Conservation (phyloP, 1,140 invertebrate genomes). For the Meloidogyne hapla region DNA sequence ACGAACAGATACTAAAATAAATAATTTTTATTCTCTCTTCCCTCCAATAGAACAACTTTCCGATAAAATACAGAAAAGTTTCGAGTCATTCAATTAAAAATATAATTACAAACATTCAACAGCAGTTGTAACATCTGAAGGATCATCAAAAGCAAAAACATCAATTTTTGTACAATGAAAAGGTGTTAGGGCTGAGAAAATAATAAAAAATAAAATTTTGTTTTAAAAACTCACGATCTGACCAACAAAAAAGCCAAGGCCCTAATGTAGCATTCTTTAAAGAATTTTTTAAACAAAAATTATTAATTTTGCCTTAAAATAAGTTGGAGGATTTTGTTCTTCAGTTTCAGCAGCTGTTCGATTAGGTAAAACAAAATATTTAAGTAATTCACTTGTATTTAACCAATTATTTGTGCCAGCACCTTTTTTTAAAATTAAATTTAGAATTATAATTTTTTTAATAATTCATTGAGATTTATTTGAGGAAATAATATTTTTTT, state of each 20-base stretch:
- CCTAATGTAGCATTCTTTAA: conserved; percentile 60
- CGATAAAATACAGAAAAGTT: no score
- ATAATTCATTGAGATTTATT: no score
- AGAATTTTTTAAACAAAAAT: conserved; percentile 21
- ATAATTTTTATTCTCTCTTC: no score
- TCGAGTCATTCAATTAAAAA: background rate
- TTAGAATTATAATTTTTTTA: background rate
- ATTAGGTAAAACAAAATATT: conserved; percentile 60
- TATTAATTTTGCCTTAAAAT: conserved; percentile 25
- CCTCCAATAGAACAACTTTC: no score
- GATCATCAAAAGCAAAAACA: conserved; percentile 39
- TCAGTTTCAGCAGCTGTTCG: conserved; percentile 42
- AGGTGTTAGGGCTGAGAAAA: conserved; percentile 52
- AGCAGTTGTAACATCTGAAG: conserved; percentile 60
- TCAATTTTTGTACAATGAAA: conserved; percentile 56
- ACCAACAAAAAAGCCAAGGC: conserved; percentile 62
- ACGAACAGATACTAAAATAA: conserved; percentile 55
- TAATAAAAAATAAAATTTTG: conserved; percentile 13
- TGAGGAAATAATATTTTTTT: no score
- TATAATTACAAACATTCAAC: conserved; percentile 52
- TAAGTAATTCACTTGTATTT: conserved; percentile 58
- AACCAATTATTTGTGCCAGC: conserved; percentile 60
- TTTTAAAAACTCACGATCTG: conserved; percentile 51
- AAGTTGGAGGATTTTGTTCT: conserved; percentile 17
- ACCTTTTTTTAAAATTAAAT: conserved; percentile 39